Evolutionary conservation across 92 coral and sea anemone genomes (phyloP).

Genomic region (Zoanthus sansibaricus): DNA sequence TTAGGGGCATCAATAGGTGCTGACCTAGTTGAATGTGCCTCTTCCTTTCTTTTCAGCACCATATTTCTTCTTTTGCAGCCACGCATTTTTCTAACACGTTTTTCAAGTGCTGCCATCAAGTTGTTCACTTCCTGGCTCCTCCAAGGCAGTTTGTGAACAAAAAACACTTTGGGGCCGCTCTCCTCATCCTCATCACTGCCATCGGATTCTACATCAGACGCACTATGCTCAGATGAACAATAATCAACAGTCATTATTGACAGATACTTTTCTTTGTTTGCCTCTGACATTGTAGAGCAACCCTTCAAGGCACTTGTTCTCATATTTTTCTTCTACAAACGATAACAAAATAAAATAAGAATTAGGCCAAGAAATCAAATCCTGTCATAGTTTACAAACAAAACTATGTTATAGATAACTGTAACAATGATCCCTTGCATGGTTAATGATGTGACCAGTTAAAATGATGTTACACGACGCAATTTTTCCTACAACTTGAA

Average conservation of each 20-base stretch:
- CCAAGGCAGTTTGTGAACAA: slow-evolving; percentile 43
- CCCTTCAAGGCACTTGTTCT: slow-evolving; percentile 42
- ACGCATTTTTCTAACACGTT: slow-evolving; percentile 26
- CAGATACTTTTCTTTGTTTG: slow-evolving; percentile 47
- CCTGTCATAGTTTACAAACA: slow-evolving; percentile 20
- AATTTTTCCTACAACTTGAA: too few relatives aligned
- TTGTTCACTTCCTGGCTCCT: slow-evolving; percentile 46
- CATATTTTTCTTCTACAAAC: slow-evolving; percentile 41
- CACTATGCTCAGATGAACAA: slow-evolving; percentile 53
- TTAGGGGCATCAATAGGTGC: slow-evolving; percentile 54
- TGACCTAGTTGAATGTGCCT: slow-evolving; percentile 47
- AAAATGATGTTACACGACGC: background rate
- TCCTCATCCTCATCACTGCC: slow-evolving; percentile 13
- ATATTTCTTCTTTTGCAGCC: slow-evolving; percentile 44
- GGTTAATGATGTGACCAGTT: slow-evolving; percentile 16
- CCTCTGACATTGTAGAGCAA: slow-evolving; percentile 36
- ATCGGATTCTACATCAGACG: slow-evolving; percentile 30
- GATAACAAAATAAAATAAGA: slow-evolving; percentile 25
- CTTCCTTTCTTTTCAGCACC: slow-evolving; percentile 31
- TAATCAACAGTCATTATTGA: slow-evolving; percentile 50
- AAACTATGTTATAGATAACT: slow-evolving; percentile 27
- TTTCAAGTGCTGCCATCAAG: slow-evolving; percentile 41
- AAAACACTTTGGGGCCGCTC: background rate
- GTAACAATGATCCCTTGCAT: slow-evolving; percentile 29
- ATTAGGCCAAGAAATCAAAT: slow-evolving; percentile 27